Percentiles rank a stretch among this genome's conserved stretches.
These are phyloP conservation scores for Psittacula cyanocephala DNA, from an alignment of 2,113 vertebrate species.

Conservation along the genomic window DNA sequence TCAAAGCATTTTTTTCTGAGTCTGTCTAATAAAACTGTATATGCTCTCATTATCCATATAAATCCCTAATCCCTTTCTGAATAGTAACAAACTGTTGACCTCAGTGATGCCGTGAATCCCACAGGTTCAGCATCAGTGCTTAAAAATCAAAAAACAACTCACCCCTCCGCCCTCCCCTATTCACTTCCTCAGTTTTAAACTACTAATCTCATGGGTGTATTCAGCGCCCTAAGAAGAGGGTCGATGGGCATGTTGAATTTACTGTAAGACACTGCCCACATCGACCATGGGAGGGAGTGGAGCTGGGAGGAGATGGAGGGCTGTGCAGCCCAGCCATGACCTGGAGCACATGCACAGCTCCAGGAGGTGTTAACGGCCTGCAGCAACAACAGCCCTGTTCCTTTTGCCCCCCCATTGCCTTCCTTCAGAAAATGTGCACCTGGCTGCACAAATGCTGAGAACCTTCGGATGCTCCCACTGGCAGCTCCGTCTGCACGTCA, in stretches of 20 bases:
- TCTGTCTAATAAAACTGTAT: conserved; percentile 35
- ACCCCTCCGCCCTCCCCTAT: no score
- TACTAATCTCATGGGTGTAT: not conserved
- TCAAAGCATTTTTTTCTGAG: not conserved
- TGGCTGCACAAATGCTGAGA: not conserved
- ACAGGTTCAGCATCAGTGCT: not conserved
- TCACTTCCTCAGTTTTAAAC: not conserved
- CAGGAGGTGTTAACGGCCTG: not conserved
- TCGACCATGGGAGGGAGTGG: not conserved
- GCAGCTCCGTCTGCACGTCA: not conserved
- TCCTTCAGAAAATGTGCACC: not conserved
- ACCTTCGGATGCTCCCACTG: not conserved
- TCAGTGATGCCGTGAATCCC: not conserved
- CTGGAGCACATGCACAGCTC: not conserved
- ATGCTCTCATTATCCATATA: conserved; percentile 24
- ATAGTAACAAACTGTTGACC: not conserved
- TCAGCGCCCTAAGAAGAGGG: not conserved
- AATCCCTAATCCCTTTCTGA: conserved; percentile 21
- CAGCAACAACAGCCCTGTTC: not conserved
- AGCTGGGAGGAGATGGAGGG: not conserved
- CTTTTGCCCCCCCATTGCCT: not conserved
- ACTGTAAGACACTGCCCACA: accelerated
- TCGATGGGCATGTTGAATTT: not conserved
- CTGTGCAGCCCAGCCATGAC: not conserved
- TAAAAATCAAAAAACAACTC: not conserved